phyloP scores from a whole-genome alignment of 2,797 vertebrate species.

The Sebastes iracundus region DNA sequence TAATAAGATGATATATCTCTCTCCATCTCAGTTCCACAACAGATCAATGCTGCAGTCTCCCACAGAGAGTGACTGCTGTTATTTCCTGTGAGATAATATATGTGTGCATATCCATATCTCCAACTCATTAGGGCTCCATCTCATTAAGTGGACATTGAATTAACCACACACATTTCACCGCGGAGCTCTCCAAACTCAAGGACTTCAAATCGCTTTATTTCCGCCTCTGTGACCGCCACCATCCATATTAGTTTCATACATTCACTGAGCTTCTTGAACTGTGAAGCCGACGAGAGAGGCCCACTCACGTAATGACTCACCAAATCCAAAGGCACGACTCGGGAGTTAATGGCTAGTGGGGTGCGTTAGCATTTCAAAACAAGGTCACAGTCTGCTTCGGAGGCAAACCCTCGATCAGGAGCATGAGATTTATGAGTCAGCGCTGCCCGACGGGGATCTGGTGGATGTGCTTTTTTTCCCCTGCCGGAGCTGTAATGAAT shows the following conservation, averaged over 20 bases:
- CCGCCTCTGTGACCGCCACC: conserved; percentile 14
- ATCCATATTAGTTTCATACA: conserved; percentile 27
- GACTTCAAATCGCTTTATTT: conserved; percentile 38
- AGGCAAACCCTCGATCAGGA: conserved; percentile 43
- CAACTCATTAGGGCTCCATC: conserved; percentile 11
- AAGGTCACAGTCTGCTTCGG: conserved; percentile 60
- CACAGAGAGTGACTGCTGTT: background rate
- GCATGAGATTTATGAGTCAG: conserved; percentile 71
- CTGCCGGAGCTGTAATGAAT: conserved; percentile 57
- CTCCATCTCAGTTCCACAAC: conserved; percentile 5
- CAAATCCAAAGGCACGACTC: conserved; percentile 44
- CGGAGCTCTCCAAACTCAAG: background rate
- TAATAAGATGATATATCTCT: conserved; percentile 17
- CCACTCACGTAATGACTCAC: conserved; percentile 59
- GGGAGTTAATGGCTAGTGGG: conserved; percentile 54
- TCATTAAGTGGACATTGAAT: conserved; percentile 45
- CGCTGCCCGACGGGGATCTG: conserved; percentile 24
- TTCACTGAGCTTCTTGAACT: conserved; percentile 43
- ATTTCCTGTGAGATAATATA: conserved; percentile 22
- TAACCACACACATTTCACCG: background rate
- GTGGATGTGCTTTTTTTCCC: conserved; percentile 25
- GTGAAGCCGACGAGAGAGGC: conserved; percentile 24
- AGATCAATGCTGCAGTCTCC: conserved; percentile 16
- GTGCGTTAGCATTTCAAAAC: conserved; percentile 60
- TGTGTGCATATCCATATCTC: conserved; percentile 11